These are phyloP conservation scores for Conopomorpha cramerella DNA, from an alignment of 1,140 invertebrate genomes.

Conservation along the genomic window DNA sequence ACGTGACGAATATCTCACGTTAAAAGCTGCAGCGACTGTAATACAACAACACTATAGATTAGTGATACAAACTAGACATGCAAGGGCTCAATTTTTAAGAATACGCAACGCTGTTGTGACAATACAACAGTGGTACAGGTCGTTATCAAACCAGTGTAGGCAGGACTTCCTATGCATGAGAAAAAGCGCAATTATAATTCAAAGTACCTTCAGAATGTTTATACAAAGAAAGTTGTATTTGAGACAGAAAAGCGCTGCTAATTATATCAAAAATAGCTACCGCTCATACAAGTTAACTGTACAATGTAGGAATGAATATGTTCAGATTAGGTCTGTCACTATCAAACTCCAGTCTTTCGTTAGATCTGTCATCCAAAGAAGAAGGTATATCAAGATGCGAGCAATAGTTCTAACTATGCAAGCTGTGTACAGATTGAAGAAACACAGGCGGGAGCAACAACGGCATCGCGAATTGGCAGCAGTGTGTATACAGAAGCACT, in stretches of 20 bases:
- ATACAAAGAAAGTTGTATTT: conserved; percentile 22
- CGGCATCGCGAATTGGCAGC: conserved; percentile 52
- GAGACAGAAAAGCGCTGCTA: conserved; percentile 16
- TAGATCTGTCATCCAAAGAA: conserved; percentile 24
- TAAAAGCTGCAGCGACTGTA: conserved; percentile 15
- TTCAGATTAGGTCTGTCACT: conserved; percentile 18
- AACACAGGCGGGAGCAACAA: conserved; percentile 11
- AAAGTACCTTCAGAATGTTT: conserved; percentile 21
- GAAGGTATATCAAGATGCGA: conserved; percentile 21
- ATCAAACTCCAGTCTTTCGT: conserved; percentile 38
- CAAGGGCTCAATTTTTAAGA: conserved; percentile 25
- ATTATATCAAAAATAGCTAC: too few relatives aligned
- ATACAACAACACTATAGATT: conserved; percentile 39
- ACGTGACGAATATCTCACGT: conserved; percentile 18
- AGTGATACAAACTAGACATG: conserved; percentile 15
- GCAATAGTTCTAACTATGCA: conserved; percentile 30
- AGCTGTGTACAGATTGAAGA: conserved; percentile 29
- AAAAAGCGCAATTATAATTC: conserved; percentile 11
- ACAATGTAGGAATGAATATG: conserved; percentile 19
- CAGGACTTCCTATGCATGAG: conserved; percentile 24
- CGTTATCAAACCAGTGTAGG: conserved; percentile 25
- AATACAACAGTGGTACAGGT: conserved; percentile 49
- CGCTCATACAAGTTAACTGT: conserved; percentile 19
- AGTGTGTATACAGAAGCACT: conserved; percentile 64
- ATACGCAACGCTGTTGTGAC: conserved; percentile 19